Evolutionary conservation across 92 coral and sea anemone genomes (phyloP).

Genomic region (Heteractis magnifica): DNA sequence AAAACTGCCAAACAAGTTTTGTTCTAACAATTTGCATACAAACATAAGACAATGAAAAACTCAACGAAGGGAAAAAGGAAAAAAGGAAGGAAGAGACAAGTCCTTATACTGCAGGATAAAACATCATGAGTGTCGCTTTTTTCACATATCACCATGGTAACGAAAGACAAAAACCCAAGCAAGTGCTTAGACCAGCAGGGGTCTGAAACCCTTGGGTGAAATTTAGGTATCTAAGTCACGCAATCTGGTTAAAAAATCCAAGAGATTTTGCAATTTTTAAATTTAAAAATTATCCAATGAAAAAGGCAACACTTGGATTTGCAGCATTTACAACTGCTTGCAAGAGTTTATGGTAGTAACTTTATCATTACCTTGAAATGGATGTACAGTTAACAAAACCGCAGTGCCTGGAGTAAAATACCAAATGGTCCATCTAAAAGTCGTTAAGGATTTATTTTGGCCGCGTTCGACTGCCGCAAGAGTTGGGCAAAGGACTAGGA

Average conservation of each 20-base stretch:
- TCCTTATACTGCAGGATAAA: not conserved
- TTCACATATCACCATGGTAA: not conserved
- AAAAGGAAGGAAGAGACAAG: not conserved
- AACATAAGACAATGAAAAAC: not conserved
- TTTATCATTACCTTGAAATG: too few relatives aligned
- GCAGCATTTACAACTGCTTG: too few relatives aligned
- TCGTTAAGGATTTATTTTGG: too few relatives aligned
- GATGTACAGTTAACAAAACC: too few relatives aligned
- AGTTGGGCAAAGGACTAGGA: too few relatives aligned
- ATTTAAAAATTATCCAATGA: too few relatives aligned
- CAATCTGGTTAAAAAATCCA: not conserved
- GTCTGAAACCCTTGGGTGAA: not conserved
- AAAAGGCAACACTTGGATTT: too few relatives aligned
- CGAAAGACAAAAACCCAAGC: not conserved
- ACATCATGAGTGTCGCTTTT: not conserved
- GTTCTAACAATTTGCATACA: not conserved
- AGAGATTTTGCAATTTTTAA: too few relatives aligned
- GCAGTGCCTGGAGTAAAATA: too few relatives aligned
- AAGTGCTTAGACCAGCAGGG: not conserved
- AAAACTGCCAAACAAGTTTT: not conserved
- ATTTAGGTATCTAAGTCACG: slow-evolving; percentile 1
- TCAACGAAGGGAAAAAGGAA: not conserved
- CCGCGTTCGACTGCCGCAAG: too few relatives aligned
- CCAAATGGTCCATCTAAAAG: too few relatives aligned
- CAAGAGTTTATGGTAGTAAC: too few relatives aligned